These are phyloP conservation scores for Argentina silus DNA, from an alignment of 2,797 vertebrate species.

Conservation along the genomic window DNA sequence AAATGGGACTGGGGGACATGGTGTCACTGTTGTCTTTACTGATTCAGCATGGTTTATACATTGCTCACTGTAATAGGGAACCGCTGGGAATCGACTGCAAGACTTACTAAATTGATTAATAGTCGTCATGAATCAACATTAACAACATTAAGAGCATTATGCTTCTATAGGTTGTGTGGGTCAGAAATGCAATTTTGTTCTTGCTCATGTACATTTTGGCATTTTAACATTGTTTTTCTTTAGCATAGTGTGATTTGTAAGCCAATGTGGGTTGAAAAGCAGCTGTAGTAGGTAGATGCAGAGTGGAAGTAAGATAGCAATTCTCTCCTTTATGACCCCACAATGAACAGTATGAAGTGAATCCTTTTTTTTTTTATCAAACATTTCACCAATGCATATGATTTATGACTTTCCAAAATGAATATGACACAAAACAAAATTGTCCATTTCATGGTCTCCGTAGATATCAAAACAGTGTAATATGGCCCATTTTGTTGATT, in stretches of 20 bases:
- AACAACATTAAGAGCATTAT: not conserved
- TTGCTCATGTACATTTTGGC: too few species aligned
- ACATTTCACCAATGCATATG: slow-evolving; percentile 13
- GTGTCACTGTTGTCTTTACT: not conserved
- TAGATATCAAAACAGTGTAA: slow-evolving; percentile 31
- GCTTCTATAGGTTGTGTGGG: not conserved
- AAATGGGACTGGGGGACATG: slow-evolving; percentile 22
- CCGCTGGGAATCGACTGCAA: not conserved
- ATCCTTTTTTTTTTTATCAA: slow-evolving; percentile 5
- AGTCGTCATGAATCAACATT: not conserved
- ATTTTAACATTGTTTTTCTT: too few species aligned
- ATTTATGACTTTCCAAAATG: slow-evolving; percentile 50
- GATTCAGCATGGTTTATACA: not conserved
- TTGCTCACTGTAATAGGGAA: not conserved
- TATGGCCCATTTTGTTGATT: slow-evolving; percentile 16
- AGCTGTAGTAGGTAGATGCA: not conserved
- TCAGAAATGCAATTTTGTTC: not conserved
- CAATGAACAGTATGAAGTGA: not conserved
- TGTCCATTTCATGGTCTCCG: slow-evolving; percentile 44
- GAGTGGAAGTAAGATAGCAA: slow-evolving; percentile 7
- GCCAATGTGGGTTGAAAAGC: too few species aligned
- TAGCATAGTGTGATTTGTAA: too few species aligned
- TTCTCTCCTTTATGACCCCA: not conserved
- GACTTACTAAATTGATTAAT: not conserved
- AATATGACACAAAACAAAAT: slow-evolving; percentile 53